phyloP scores from a whole-genome alignment of 2,888 invertebrate genomes.

The Helicoverpa assulta region DNA sequence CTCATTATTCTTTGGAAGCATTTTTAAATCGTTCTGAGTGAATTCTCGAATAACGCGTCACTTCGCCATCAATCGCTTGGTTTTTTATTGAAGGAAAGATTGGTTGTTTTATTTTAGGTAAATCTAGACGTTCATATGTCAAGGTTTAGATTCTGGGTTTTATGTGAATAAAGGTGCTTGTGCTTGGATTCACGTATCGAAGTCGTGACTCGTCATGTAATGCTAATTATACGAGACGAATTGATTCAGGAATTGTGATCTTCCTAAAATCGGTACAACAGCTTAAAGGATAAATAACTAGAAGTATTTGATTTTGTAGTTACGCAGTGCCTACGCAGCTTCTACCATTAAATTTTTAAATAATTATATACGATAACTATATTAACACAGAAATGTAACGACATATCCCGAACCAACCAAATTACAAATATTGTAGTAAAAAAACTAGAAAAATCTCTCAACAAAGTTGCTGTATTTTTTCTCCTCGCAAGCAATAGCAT shows the following conservation, averaged over 20 bases:
- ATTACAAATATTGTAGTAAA: background rate
- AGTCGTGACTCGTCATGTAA: too few relatives aligned
- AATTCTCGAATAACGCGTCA: constrained; percentile 43
- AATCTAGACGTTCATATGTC: background rate
- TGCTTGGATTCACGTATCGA: too few relatives aligned
- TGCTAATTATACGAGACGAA: too few relatives aligned
- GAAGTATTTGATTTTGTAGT: too few relatives aligned
- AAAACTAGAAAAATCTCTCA: background rate
- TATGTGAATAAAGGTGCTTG: background rate
- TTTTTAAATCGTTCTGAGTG: constrained; percentile 54
- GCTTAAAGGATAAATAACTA: too few relatives aligned
- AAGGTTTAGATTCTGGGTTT: background rate
- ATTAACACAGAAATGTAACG: too few relatives aligned
- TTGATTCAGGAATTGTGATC: too few relatives aligned
- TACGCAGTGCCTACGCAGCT: too few relatives aligned
- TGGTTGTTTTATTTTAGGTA: constrained; percentile 1
- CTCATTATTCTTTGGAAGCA: constrained; percentile 52
- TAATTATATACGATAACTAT: too few relatives aligned
- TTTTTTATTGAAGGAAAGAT: background rate
- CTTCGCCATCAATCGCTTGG: constrained; percentile 42
- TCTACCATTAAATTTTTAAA: too few relatives aligned
- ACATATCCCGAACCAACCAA: too few relatives aligned
- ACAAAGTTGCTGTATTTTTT: background rate
- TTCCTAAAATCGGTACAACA: too few relatives aligned
- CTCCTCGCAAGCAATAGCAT: background rate